A percentile compares a stretch with the other conserved stretches of the same genome.
These are phyloP conservation scores for Dicentrarchus labrax DNA, from an alignment of 2,113 vertebrate genomes.

Conservation along the genomic window DNA sequence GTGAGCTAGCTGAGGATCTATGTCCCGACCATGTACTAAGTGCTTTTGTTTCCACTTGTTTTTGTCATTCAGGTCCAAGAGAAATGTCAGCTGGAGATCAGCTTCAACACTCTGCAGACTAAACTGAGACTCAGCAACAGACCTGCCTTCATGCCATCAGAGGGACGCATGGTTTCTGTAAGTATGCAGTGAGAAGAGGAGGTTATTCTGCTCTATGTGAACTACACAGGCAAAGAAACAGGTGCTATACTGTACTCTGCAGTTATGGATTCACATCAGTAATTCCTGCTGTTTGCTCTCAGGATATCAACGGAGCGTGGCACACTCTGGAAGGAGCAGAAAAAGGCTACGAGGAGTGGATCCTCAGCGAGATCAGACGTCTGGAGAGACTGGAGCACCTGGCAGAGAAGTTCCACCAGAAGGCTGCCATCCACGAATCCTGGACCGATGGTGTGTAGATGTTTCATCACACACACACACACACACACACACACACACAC, in stretches of 20 bases:
- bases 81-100: constrained; percentile 97
- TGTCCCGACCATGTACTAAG: neutral
- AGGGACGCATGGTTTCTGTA: constrained; percentile 94
- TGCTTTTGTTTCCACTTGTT: neutral
- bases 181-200: constrained; percentile 52
- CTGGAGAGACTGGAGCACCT: constrained; percentile 94
- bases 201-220: neutral
- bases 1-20: neutral
- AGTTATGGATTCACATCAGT: neutral
- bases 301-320: constrained; percentile 95
- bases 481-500: neutral
- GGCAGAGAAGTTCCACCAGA: constrained; percentile 95
- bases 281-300: constrained; percentile 9
- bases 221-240: neutral
- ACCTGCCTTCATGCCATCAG: constrained; percentile 96
- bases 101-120: constrained; percentile 98
- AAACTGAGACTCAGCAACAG: constrained; percentile 95
- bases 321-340: constrained; percentile 93
- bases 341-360: constrained; percentile 96
- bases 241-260: neutral
- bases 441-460: constrained; percentile 89
- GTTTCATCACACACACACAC: neutral
- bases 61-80: constrained; percentile 85
- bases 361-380: constrained; percentile 93
- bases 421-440: constrained; percentile 92